Percentiles rank a stretch among this genome's conserved stretches.
Conservation (phyloP, 1,140 invertebrate genomes). For the Megalonaias nervosa region DNA sequence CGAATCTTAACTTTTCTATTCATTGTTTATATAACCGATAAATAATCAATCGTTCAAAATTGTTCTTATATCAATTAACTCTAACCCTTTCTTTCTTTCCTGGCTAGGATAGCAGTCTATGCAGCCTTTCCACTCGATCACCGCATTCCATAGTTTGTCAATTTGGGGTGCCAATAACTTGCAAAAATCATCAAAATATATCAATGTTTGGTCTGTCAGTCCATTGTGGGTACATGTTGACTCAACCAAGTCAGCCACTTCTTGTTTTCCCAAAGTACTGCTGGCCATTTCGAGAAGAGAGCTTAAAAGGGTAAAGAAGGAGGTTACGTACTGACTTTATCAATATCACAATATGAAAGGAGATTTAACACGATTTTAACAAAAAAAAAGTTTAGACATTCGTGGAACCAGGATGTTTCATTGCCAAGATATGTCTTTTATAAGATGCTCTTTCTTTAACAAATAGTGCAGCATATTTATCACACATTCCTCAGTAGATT, state of each 20-base stretch:
- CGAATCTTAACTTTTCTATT: neutral
- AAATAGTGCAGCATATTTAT: no score
- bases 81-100: conserved; percentile 23
- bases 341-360: no score
- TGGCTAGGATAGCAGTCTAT: conserved; percentile 21
- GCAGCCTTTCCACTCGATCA: conserved; percentile 63
- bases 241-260: conserved; percentile 82
- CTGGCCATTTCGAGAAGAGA: conserved; percentile 95
- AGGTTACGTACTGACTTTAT: no score
- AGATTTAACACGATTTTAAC: no score
- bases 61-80: neutral
- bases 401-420: no score
- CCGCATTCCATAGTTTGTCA: conserved; percentile 67
- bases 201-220: conserved; percentile 89
- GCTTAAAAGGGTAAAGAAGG: conserved; percentile 72
- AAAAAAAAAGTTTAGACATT: no score
- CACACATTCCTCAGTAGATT: no score
- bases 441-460: no score
- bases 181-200: conserved; percentile 94
- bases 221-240: conserved; percentile 94
- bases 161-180: conserved; percentile 94
- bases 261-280: no score
- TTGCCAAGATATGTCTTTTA: no score
- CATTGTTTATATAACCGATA: neutral
- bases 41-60: neutral